phyloP scores from a whole-genome alignment of 2,797 vertebrate species.

The Pseudomugil tenellus region DNA sequence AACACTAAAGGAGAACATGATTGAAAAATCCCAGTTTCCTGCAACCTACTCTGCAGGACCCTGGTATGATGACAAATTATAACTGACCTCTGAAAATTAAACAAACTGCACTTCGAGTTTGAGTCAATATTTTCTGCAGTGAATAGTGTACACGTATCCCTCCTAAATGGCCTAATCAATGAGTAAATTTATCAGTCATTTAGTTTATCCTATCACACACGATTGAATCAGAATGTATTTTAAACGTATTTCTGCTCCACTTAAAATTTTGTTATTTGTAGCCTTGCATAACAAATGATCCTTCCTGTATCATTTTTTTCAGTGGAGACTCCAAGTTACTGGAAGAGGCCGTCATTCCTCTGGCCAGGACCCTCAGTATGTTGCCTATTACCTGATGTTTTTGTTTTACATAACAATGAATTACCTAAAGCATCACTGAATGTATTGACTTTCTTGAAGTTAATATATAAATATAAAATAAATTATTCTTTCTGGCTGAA shows the following conservation, averaged over 20 bases:
- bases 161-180: background rate
- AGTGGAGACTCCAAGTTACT: conserved; percentile 92
- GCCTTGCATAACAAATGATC: background rate
- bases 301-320: conserved; percentile 19
- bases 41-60: background rate
- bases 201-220: background rate
- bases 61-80: background rate
- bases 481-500: background rate
- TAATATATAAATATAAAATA: background rate
- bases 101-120: background rate
- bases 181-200: background rate
- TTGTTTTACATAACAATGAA: background rate
- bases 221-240: background rate
- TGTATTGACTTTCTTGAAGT: background rate
- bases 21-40: background rate
- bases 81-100: background rate
- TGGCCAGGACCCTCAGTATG: conserved; percentile 94
- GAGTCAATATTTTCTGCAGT: background rate
- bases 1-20: background rate
- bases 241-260: no score
- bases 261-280: background rate
- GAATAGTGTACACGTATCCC: background rate
- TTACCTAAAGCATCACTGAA: background rate
- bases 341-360: conserved; percentile 91
- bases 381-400: conserved; percentile 19